Percentiles rank a stretch among this genome's conserved stretches.
phyloP scores from a whole-genome alignment of 2,888 invertebrate genomes.

The Hypena proboscidalis region DNA sequence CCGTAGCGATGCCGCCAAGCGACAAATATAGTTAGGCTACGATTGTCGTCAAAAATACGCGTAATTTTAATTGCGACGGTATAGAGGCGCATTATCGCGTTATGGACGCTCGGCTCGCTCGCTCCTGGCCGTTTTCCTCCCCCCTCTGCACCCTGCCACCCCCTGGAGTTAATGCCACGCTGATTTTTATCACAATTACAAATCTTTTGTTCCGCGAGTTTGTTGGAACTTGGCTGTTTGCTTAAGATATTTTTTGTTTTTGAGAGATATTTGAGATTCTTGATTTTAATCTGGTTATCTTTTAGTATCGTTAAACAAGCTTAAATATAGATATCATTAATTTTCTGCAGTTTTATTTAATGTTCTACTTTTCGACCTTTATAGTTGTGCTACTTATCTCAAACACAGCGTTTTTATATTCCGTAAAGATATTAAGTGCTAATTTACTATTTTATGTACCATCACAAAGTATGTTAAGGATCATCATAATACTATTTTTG shows the following conservation, averaged over 20 bases:
- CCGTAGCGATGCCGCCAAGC: slow-evolving; percentile 46
- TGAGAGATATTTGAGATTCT: background rate
- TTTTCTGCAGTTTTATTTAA: no score
- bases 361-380: background rate
- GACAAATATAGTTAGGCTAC: slow-evolving; percentile 59
- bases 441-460: no score
- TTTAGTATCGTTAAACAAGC: background rate
- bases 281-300: background rate
- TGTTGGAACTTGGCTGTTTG: slow-evolving; percentile 22
- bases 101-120: slow-evolving; percentile 49
- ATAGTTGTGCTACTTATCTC: background rate
- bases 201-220: slow-evolving; percentile 31
- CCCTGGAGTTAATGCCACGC: slow-evolving; percentile 31
- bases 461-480: background rate
- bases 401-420: no score
- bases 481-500: no score
- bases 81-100: slow-evolving; percentile 61
- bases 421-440: no score
- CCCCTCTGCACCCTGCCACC: slow-evolving; percentile 9
- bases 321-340: no score
- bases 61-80: slow-evolving; percentile 71
- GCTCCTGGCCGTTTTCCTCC: background rate
- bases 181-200: slow-evolving; percentile 50
- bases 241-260: slow-evolving; percentile 5
- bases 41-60: slow-evolving; percentile 66